phyloP scores from a whole-genome alignment of 2,888 invertebrate species.

The Acronicta aceris region DNA sequence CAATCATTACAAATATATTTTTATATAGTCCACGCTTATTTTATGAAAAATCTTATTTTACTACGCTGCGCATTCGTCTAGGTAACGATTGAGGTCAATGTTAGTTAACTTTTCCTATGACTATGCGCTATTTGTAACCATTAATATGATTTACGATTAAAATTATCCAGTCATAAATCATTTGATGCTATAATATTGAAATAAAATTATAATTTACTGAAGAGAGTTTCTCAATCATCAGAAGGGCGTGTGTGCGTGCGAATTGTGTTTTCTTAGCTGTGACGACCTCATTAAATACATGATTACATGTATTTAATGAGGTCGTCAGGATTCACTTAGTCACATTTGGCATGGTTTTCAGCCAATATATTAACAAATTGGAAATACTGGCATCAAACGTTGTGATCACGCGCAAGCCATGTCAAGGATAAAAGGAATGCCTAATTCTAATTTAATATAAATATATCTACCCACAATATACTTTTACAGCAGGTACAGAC shows the following conservation, averaged over 20 bases:
- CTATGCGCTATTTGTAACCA: constrained; percentile 26
- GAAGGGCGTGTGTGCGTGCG: constrained; percentile 12
- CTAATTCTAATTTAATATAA: constrained; percentile 35
- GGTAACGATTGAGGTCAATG: constrained; percentile 46
- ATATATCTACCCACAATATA: too few species aligned
- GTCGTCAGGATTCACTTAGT: constrained; percentile 54
- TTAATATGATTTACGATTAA: constrained; percentile 39
- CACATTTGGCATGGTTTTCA: constrained; percentile 64
- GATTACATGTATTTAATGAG: constrained; percentile 55
- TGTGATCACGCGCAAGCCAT: constrained; percentile 57
- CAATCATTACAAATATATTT: constrained; percentile 44
- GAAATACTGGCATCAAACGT: constrained; percentile 66
- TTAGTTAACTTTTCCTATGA: constrained; percentile 38
- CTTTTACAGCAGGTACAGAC: neutral
- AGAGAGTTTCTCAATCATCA: constrained; percentile 20
- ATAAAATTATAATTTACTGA: constrained; percentile 22
- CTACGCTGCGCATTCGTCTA: constrained; percentile 7
- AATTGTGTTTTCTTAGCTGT: constrained; percentile 17
- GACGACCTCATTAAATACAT: too few species aligned
- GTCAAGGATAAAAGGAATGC: constrained; percentile 57
- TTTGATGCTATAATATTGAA: constrained; percentile 17
- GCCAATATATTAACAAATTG: constrained; percentile 65
- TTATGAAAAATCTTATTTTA: constrained; percentile 27
- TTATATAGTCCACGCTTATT: constrained; percentile 24
- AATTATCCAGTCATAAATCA: constrained; percentile 31